Conservation (phyloP, 1,140 invertebrate genomes). For the Macrobrachium nipponense region DNA sequence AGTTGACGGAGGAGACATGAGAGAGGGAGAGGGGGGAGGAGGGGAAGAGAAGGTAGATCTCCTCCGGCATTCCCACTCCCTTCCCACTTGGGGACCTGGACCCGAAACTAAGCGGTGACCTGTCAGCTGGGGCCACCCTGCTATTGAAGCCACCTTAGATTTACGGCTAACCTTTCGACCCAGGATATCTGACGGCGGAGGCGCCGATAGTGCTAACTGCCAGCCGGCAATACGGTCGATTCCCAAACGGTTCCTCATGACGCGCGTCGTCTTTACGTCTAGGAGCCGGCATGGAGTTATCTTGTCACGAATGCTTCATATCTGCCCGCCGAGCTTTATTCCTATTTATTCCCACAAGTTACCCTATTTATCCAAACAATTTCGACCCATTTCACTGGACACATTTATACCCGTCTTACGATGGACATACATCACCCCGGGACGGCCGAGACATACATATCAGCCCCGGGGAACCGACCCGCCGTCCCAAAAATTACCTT, state of each 20-base stretch:
- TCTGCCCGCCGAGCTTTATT: not conserved
- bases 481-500: too few species aligned
- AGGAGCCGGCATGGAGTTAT: not conserved
- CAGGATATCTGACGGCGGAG: slow-evolving; percentile 49
- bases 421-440: slow-evolving; percentile 5
- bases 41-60: not conserved
- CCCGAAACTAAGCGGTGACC: slow-evolving; percentile 37
- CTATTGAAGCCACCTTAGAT: slow-evolving; percentile 58
- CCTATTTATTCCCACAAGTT: slow-evolving; percentile 41
- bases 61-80: not conserved
- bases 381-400: slow-evolving; percentile 44
- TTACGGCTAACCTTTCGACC: slow-evolving; percentile 61
- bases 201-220: slow-evolving; percentile 47
- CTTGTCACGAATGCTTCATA: slow-evolving; percentile 2
- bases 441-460: too few species aligned
- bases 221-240: slow-evolving; percentile 27
- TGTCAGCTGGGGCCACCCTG: slow-evolving; percentile 55
- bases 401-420: slow-evolving; percentile 40
- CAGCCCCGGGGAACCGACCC: too few species aligned
- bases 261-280: not conserved
- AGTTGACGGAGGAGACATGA: not conserved
- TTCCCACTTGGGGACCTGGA: not conserved
- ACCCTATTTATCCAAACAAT: slow-evolving; percentile 40
- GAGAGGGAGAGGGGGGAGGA: not conserved
- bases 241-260: slow-evolving; percentile 23